Percentiles rank a stretch among this genome's conserved stretches.
These are phyloP conservation scores for fruit fly (Drosophila melanogaster) DNA, from an alignment of 1,140 invertebrate genomes.

Conservation along the genomic window DNA sequence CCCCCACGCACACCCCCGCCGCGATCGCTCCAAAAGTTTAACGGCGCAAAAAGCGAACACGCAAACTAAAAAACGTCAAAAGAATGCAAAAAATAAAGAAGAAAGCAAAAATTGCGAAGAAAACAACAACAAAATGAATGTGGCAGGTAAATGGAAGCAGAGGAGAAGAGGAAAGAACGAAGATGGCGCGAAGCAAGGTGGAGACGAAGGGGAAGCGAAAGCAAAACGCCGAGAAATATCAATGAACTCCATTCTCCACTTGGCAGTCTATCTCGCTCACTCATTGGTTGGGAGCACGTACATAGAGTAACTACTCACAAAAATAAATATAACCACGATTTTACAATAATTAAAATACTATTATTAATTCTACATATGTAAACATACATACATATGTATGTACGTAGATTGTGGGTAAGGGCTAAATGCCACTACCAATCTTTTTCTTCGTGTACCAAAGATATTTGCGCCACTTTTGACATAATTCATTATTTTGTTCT, in stretches of 20 bases:
- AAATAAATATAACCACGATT: neutral
- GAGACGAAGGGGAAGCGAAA: conserved; percentile 31
- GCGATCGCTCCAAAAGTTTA: conserved; percentile 51
- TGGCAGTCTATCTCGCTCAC: conserved; percentile 1
- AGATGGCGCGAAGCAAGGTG: conserved; percentile 20
- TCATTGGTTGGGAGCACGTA: conserved; percentile 1
- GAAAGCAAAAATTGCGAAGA: conserved; percentile 51
- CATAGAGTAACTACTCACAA: conserved; percentile 36
- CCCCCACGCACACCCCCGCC: neutral
- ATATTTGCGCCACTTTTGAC: conserved; percentile 76
- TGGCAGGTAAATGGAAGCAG: conserved; percentile 61
- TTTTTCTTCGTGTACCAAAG: conserved; percentile 37
- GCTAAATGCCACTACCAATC: neutral
- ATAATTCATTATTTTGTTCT: conserved; percentile 54
- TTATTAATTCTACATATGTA: too few relatives aligned
- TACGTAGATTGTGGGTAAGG: neutral
- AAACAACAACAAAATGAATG: conserved; percentile 54
- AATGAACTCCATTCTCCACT: conserved; percentile 65
- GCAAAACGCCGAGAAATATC: conserved; percentile 61
- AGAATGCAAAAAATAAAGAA: conserved; percentile 66
- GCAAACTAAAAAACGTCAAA: conserved; percentile 49
- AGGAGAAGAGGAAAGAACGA: conserved; percentile 5
- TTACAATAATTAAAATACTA: neutral
- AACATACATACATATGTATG: too few relatives aligned
- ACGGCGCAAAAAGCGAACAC: conserved; percentile 55